Base-by-base conservation (phyloP, 2,797 vertebrate genomes). In the Enoplosus armatus region DNA sequence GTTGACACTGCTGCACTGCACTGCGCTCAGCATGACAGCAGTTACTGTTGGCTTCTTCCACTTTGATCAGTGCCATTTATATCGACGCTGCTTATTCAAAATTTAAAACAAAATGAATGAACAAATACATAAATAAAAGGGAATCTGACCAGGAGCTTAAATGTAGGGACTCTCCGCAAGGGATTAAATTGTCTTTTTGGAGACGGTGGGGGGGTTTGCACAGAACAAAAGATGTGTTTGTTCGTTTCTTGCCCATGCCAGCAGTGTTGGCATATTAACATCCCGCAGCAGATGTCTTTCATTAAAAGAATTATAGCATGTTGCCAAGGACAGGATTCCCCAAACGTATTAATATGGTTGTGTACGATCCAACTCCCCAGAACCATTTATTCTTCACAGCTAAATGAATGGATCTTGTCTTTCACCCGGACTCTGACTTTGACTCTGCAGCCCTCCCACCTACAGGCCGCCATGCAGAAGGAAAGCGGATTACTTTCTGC, bases 401-500 rank as follows among this genome's bases (percentile, higher is more conserved):
- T 66, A 81, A 74, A 59, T 81, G 67, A 82, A 69, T 77, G 6
- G 55, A 77, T 77, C 67, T 41, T 35, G 64, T 75, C 81, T 82
- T 69, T 84, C 51, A 63, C 84, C 33, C n/a, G n/a, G 48, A 84
- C 50, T 69, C 39, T 1, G 75, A 8, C 20, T 77, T 67, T 37
- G 33, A 50, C 45, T 75, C 67, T 37, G 69, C 31, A 61, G 64
- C 43, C 50, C 58, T 63, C 56, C 55, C 58, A 47, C 63, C 79
- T 65, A 31, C 71, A 15, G 61, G 55, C 50, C 1, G 50, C 66
- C 62, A 69, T 10, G n/a, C 48, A 62, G 63, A 65, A 37, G 55
- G 51, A 79, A 76, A 90, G 68, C 66, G 64, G 82, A 86, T 83
- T 72, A 43, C 50, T 81, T 84, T 86, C 71, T 77, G 74, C 80